Evolutionary conservation across 2,888 invertebrate genomes (phyloP), one percentile per base, ranked within the genome.

Genomic region (Cremastinae sp.): DNA sequence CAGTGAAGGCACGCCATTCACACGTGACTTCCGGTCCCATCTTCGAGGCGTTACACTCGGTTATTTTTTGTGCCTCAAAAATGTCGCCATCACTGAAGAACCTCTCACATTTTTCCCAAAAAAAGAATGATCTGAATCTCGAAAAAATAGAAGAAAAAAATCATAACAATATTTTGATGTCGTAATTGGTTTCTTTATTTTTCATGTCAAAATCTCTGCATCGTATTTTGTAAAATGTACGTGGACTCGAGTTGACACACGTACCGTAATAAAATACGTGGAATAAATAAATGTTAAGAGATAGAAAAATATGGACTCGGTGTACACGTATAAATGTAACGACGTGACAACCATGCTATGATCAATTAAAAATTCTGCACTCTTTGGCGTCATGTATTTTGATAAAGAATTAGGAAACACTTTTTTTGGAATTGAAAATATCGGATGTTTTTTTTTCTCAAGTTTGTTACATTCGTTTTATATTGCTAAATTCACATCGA

Each of bases 21-120:
- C 73, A 84, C 87, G 85, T 87, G 87, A 87, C 87, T 83, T 87
- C 87, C 87, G 86, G 84, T 82, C 83, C 83, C 79, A 75, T 82
- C 83, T 75, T 74, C 65, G 66, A 74, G 71, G 53, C 56, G 49
- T 47, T 28, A 14, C 61, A 47, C 41, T 53, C 51, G 8, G 22
- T 22, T 18, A 10, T 37, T 16, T 20, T 16, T 41, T 43, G n/a
- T 20, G 8, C 20, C 49, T 49, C 51, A 10, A 2, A 43, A 10
- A 10, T n/a, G 16, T 3, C 5, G 12, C 16, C n/a, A 4, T 10
- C 12, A n/a, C 43, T 28, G 28, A 28, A 2, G 28, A 28, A 28
- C 2, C 5, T 28, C 28, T 28, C 28, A 28, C 28, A 28, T 28
- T 28, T 28, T 28, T 28, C 28, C 5, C 5, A 5, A 28, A 28